These are phyloP conservation scores for Pampus argenteus DNA, from an alignment of 2,797 vertebrate genomes.

Conservation along the genomic window DNA sequence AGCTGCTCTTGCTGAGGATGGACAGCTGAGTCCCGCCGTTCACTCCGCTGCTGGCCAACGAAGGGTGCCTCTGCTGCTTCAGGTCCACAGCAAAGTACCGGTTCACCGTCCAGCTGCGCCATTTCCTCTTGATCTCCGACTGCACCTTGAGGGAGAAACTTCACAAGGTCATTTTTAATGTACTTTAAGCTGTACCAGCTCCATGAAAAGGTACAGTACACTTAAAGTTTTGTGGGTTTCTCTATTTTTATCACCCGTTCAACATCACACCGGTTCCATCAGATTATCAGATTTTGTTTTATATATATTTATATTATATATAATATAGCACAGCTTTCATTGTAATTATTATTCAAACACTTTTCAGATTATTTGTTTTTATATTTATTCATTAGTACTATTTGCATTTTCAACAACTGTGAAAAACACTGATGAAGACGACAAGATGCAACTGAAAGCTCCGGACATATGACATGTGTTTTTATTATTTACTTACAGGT, in stretches of 20 bases:
- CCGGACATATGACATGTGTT: too few relatives aligned
- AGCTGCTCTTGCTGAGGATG: constrained; percentile 99
- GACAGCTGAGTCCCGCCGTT: constrained; percentile 98
- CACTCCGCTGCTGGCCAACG: constrained; percentile 97
- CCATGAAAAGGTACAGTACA: constrained; percentile 59
- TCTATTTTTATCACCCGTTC: not conserved
- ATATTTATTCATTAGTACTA: not conserved
- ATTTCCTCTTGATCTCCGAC: constrained; percentile 99
- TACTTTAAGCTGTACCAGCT: constrained; percentile 83
- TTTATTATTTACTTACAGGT: too few relatives aligned
- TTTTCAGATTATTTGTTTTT: not conserved
- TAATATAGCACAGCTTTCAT: not conserved
- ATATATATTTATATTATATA: too few relatives aligned
- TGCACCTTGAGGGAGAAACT: constrained; percentile 97
- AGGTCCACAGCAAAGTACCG: constrained; percentile 99
- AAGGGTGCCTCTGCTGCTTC: constrained; percentile 96
- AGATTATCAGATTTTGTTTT: too few relatives aligned
- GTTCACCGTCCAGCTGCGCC: constrained; percentile 99
- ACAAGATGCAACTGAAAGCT: not conserved
- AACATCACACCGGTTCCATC: not conserved
- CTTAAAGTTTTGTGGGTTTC: not conserved
- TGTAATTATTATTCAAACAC: not conserved
- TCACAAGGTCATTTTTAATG: constrained; percentile 91
- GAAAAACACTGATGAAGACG: too few relatives aligned
- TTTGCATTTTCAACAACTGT: not conserved